Evolutionary conservation across 2,113 vertebrate genomes (phyloP).

Genomic region (Tretioscincus oriximinensis): DNA sequence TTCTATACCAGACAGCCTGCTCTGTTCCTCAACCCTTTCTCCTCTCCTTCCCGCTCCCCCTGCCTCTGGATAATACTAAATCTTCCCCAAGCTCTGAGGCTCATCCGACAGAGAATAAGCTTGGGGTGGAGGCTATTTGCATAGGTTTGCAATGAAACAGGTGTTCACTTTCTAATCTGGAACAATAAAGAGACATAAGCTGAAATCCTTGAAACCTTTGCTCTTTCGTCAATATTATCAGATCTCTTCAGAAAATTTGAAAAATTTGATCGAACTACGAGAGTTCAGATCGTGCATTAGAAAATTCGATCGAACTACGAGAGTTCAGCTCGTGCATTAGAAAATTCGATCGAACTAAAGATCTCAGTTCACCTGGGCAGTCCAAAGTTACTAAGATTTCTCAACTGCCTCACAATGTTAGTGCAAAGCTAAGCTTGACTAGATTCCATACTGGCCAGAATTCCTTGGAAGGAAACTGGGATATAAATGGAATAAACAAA

Average conservation of each 20-base stretch:
- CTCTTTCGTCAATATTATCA: too few species aligned
- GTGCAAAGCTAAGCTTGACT: not conserved
- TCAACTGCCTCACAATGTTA: not conserved
- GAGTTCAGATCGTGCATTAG: too few species aligned
- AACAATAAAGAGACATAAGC: not conserved
- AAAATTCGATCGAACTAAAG: too few species aligned
- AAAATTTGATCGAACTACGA: too few species aligned
- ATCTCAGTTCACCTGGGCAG: not conserved
- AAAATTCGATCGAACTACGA: too few species aligned
- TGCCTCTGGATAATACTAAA: slow-evolving; percentile 36
- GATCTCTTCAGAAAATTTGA: too few species aligned
- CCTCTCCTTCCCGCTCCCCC: too few species aligned
- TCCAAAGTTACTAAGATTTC: not conserved
- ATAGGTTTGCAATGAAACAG: not conserved
- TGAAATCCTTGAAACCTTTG: too few species aligned
- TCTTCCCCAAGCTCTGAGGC: not conserved
- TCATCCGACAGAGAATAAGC: not conserved
- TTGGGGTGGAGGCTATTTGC: not conserved
- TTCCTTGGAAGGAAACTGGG: not conserved
- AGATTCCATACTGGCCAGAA: too few species aligned
- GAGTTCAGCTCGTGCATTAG: too few species aligned
- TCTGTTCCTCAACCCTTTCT: slow-evolving; percentile 15
- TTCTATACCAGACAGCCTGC: slow-evolving; percentile 53
- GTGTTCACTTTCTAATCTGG: not conserved
- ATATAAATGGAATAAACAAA: too few species aligned